A percentile compares a stretch with the other conserved stretches of the same genome.
Evolutionary conservation across 2,888 invertebrate genomes (phyloP).

Genomic region (Microchrysa polita): DNA sequence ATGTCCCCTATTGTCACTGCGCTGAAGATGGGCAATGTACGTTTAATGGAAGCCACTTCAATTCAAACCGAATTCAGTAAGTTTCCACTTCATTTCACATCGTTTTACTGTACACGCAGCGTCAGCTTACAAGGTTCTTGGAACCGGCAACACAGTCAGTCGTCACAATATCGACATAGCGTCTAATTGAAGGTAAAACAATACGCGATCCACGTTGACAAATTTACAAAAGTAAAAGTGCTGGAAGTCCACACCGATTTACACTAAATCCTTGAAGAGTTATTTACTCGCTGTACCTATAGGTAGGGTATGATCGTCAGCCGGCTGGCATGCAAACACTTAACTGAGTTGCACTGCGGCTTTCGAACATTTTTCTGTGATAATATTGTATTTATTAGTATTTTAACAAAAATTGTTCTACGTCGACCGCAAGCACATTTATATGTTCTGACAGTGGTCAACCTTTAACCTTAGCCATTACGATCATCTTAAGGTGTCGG

Average conservation of each 20-base stretch:
- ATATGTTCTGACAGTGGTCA: constrained; percentile 9
- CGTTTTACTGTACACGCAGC: too few species aligned
- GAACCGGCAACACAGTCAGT: too few species aligned
- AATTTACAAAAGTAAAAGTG: constrained; percentile 7
- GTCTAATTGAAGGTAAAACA: constrained; percentile 2
- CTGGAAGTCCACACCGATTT: background rate
- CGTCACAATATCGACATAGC: too few species aligned
- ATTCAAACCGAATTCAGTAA: too few species aligned
- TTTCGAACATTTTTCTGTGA: constrained; percentile 21
- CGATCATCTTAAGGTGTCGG: constrained; percentile 30
- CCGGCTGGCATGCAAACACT: constrained; percentile 9
- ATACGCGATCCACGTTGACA: background rate
- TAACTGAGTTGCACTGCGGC: background rate
- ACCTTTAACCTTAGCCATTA: constrained; percentile 24
- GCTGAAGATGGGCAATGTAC: too few species aligned
- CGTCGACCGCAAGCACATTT: background rate
- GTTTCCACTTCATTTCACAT: too few species aligned
- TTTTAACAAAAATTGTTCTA: constrained; percentile 8
- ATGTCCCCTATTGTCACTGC: too few species aligned
- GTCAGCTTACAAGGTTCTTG: too few species aligned
- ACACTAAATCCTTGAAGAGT: constrained; percentile 17
- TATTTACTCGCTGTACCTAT: constrained; percentile 10
- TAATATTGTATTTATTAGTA: constrained; percentile 10
- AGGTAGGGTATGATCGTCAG: constrained; percentile 10
- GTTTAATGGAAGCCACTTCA: too few species aligned